Conservation (phyloP, 2,888 invertebrate genomes). For the Acanthopleura granulata region DNA sequence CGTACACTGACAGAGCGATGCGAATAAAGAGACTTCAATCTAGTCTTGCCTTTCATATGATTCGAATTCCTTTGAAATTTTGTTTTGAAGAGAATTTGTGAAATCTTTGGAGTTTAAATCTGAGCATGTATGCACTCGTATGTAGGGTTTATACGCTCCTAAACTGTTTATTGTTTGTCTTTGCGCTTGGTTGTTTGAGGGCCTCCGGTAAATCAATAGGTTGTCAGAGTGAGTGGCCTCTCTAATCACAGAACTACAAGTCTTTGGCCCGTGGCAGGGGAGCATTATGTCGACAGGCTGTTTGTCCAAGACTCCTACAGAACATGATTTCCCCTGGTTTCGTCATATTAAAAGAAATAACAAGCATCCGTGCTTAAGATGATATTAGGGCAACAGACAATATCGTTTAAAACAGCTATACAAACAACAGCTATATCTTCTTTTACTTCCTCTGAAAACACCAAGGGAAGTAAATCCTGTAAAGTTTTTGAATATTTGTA, state of each 20-base stretch:
- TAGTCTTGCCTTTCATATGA: conserved; percentile 8
- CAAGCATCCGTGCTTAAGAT: not conserved
- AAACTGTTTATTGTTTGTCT: conserved; percentile 16
- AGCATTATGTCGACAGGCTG: not conserved
- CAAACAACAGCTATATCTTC: no score
- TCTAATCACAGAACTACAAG: not conserved
- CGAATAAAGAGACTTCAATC: not conserved
- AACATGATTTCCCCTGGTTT: conserved; percentile 11
- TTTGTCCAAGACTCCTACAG: not conserved
- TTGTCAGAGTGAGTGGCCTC: not conserved
- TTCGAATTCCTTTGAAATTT: conserved; percentile 13
- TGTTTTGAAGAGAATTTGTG: conserved; percentile 4
- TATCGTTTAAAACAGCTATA: no score
- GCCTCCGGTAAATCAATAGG: not conserved
- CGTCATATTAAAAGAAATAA: conserved; percentile 19
- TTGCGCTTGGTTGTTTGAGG: conserved; percentile 15
- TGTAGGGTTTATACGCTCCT: not conserved
- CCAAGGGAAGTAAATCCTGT: no score
- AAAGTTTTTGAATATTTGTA: no score
- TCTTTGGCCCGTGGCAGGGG: not conserved
- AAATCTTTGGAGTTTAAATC: conserved; percentile 13
- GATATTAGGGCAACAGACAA: no score
- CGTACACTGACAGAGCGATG: no score
- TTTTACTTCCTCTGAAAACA: no score
- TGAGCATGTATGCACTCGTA: conserved; percentile 1